Base-by-base conservation (phyloP, 2,797 vertebrate genomes). In the Denticeps clupeoides region DNA sequence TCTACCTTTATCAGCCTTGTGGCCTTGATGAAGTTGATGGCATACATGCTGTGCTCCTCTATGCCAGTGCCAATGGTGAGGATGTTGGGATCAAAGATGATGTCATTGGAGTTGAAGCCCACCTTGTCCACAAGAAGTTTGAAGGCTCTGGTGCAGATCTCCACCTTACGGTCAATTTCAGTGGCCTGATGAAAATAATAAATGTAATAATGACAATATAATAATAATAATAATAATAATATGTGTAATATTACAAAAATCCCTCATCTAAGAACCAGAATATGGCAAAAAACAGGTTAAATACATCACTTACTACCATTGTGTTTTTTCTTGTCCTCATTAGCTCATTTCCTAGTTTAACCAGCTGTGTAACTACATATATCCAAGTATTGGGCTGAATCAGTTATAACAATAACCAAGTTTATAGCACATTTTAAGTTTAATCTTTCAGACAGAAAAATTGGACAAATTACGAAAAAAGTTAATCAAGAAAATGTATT, bases 61-160 rank as follows among this genome's bases (percentile, higher is more conserved):
- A 99, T 90, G 54, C 94, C 94, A 2, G 94, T 99, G 27, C 93
- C 94, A 35, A 99, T 94, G 26, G 93, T 99, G 55, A 99, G 82
- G 74, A 99, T 89, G 68, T 99, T 97, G 45, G 94, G 93, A 69
- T 99, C 94, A 5, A 98, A 97, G 68, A 98, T 97, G 62, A 98
- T 93, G 76, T 98, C 88, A n/a, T 87, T 89, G 53, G 89, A 86
- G 69, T 93, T 80, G 54, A 93, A 96, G 40, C 76, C 75, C 32
- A 91, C 67, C 64, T 85, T 82, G 54, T 51, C 61, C 43, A 88
- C 77, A 24, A 98, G 79, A 3, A 97, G 81, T 4, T 78, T 55
- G 70, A 96, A 97, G 7, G 93, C 93, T 53, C 93, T 84, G 7
- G 84, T 83, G 56, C 93, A 98, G 56, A 98, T 68, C 49, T 77